These are phyloP conservation scores for Capricornis sumatraensis DNA, from an alignment of 2,113 vertebrate species.

Conservation along the genomic window DNA sequence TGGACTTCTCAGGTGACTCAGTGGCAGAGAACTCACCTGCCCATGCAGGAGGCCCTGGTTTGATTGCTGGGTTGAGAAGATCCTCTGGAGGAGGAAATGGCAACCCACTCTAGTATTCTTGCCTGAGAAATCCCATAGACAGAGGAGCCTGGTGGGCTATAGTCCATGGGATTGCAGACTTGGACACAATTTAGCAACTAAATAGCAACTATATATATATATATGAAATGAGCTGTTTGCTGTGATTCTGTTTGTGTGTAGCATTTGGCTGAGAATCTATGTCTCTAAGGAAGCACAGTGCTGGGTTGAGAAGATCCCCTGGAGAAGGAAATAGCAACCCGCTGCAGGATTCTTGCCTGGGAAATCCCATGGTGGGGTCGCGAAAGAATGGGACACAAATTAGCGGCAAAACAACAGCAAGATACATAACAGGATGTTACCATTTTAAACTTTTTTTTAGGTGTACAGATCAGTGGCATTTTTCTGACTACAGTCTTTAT, in stretches of 20 bases:
- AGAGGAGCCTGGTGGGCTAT: neutral
- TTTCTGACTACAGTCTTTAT: neutral
- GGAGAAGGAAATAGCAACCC: neutral
- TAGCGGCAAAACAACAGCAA: neutral
- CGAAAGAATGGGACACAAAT: neutral
- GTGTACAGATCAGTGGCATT: neutral
- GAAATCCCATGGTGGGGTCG: neutral
- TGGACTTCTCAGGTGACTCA: neutral
- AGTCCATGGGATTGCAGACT: neutral
- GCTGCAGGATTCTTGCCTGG: neutral
- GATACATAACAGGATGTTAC: neutral
- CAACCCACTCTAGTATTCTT: neutral
- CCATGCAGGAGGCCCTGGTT: neutral
- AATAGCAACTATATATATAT: neutral
- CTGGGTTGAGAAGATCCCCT: neutral
- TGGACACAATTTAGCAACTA: neutral
- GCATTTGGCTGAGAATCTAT: neutral
- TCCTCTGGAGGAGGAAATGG: neutral
- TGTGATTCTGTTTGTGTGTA: neutral
- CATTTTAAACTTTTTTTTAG: neutral
- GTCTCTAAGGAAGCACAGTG: neutral
- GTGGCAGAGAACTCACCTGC: neutral
- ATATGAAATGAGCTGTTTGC: neutral
- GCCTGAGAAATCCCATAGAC: neutral
- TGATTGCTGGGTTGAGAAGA: neutral